Conservation (phyloP, 1,140 invertebrate genomes). For the Neodiprion pinetum region DNA sequence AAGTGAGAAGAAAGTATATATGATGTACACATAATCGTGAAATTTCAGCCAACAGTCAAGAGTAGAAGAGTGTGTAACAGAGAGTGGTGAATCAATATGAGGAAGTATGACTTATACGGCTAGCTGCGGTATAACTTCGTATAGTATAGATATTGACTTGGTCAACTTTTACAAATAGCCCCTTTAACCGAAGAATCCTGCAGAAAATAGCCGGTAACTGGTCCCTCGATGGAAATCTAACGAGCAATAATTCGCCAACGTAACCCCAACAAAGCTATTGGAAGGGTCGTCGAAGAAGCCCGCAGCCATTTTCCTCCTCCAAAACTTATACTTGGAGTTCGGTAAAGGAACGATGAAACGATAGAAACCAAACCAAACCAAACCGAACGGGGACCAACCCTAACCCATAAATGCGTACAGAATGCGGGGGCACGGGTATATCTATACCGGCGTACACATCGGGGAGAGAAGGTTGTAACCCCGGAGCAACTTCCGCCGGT, state of each 20-base stretch:
- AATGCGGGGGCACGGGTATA: neutral
- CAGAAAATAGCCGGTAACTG: slow-evolving; percentile 7
- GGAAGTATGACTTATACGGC: neutral
- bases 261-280: slow-evolving; percentile 7
- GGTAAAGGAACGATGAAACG: slow-evolving; percentile 7
- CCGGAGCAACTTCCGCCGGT: neutral
- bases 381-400: neutral
- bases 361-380: slow-evolving; percentile 3
- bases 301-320: neutral
- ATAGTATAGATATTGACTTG: slow-evolving; percentile 1
- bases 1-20: no score
- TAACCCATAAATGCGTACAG: neutral
- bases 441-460: neutral
- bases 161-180: slow-evolving; percentile 5
- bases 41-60: neutral
- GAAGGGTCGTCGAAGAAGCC: neutral
- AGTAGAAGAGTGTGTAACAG: neutral
- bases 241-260: slow-evolving; percentile 4
- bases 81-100: slow-evolving; percentile 2
- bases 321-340: slow-evolving; percentile 1
- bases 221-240: slow-evolving; percentile 7
- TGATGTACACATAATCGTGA: neutral
- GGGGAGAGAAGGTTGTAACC: neutral
- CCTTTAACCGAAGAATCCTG: slow-evolving; percentile 5
- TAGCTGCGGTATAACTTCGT: neutral